Evolutionary conservation across 92 coral and sea anemone genomes (phyloP).

Genomic region (Palythoa heliodiscus): DNA sequence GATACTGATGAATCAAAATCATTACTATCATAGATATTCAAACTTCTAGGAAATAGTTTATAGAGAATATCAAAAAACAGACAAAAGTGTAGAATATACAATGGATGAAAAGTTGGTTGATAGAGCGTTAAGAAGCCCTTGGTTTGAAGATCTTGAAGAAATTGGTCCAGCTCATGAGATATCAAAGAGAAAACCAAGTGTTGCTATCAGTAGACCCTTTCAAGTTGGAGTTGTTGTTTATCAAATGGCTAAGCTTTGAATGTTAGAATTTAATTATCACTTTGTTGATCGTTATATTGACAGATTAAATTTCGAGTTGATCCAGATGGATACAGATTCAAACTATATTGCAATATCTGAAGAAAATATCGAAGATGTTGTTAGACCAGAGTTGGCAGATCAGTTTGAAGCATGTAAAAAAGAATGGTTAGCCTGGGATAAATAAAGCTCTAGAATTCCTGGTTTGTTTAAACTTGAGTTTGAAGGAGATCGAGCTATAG

Average conservation of each 20-base stretch:
- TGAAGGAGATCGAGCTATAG: neutral
- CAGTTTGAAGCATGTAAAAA: neutral
- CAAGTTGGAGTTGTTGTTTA: too few relatives aligned
- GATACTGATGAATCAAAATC: too few relatives aligned
- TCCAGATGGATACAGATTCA: neutral
- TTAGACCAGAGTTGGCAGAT: neutral
- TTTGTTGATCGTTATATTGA: too few relatives aligned
- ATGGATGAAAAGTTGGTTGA: neutral
- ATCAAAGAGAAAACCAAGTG: neutral
- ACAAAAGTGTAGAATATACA: too few relatives aligned
- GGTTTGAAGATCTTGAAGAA: slow-evolving; percentile 31
- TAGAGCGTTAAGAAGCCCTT: neutral
- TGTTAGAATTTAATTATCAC: too few relatives aligned
- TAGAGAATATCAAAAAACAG: too few relatives aligned
- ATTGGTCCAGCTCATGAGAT: neutral
- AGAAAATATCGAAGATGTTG: neutral
- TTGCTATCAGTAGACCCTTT: neutral
- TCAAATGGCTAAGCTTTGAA: too few relatives aligned
- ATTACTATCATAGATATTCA: neutral
- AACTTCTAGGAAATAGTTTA: neutral
- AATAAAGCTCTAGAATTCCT: slow-evolving; percentile 9
- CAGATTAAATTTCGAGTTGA: neutral
- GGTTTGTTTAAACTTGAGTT: slow-evolving; percentile 24
- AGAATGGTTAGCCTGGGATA: slow-evolving; percentile 27
- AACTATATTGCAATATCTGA: neutral